Percentiles rank a stretch among this genome's conserved stretches.
phyloP scores from a whole-genome alignment of 1,140 invertebrate species.

The Leptopilina boulardi region DNA sequence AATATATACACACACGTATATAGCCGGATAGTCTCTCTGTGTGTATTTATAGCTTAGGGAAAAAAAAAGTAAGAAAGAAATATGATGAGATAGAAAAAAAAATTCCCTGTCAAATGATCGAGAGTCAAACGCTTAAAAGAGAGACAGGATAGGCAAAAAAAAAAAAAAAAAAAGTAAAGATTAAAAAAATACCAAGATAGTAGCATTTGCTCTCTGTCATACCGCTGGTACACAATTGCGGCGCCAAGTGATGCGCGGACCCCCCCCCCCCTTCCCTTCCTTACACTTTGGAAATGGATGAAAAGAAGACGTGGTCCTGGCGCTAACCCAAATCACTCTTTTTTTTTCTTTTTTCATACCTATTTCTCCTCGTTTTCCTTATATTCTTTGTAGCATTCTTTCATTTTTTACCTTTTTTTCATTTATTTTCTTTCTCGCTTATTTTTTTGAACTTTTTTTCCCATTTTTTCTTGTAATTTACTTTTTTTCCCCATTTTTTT shows the following conservation, averaged over 20 bases:
- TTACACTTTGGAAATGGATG: constrained; percentile 39
- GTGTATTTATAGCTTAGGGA: constrained; percentile 56
- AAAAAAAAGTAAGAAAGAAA: constrained; percentile 34
- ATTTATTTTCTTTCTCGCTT: neutral
- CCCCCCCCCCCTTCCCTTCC: neutral
- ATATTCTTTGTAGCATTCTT: constrained; percentile 23
- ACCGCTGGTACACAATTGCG: constrained; percentile 57
- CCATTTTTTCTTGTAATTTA: neutral
- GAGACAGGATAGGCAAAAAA: neutral
- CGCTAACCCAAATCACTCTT: constrained; percentile 62
- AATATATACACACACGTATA: constrained; percentile 53
- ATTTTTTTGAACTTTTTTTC: neutral
- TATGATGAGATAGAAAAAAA: constrained; percentile 33
- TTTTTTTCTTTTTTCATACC: constrained; percentile 16
- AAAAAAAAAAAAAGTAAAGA: constrained; percentile 32
- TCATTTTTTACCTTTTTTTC: neutral
- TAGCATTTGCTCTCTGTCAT: constrained; percentile 18
- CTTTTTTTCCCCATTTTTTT: neutral
- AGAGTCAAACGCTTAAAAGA: neutral
- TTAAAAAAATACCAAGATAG: neutral
- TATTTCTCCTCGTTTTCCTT: constrained; percentile 10
- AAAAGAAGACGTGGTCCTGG: constrained; percentile 41
- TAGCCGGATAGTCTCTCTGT: constrained; percentile 54
- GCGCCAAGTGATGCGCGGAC: constrained; percentile 62
- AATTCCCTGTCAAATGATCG: neutral